Conservation (phyloP, 1,140 invertebrate genomes). For the Calliphora vicina region DNA sequence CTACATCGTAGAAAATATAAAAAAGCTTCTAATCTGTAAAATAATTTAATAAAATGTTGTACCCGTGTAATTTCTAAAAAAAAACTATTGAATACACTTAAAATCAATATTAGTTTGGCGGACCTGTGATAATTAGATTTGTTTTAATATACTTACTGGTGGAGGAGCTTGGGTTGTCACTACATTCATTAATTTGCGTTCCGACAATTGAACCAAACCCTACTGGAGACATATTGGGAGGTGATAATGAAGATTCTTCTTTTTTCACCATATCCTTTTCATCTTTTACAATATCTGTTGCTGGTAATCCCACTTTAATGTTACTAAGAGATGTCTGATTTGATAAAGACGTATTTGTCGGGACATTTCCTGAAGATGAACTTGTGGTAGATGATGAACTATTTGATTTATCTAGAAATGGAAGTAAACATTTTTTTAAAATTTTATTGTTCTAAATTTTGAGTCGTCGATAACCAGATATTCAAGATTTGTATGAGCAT, state of each 20-base stretch:
- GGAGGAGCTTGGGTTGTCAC: neutral
- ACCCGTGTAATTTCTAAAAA: too few species aligned
- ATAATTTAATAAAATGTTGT: too few species aligned
- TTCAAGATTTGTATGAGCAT: too few species aligned
- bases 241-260: neutral
- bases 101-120: too few species aligned
- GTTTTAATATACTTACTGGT: neutral
- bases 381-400: neutral
- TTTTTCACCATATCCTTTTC: neutral
- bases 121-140: too few species aligned
- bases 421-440: neutral
- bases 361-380: neutral
- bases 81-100: too few species aligned
- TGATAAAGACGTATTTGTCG: neutral
- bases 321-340: neutral
- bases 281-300: neutral
- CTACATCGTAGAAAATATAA: too few species aligned
- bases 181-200: neutral
- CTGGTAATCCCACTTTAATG: neutral
- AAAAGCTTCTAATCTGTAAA: too few species aligned
- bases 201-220: neutral
- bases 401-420: neutral
- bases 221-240: neutral
- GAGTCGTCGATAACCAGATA: too few species aligned
- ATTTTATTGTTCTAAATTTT: too few species aligned